A percentile compares a stretch with the other conserved stretches of the same genome.
phyloP scores from a whole-genome alignment of 64 coral and sea anemone species.

The Stylophora pistillata region DNA sequence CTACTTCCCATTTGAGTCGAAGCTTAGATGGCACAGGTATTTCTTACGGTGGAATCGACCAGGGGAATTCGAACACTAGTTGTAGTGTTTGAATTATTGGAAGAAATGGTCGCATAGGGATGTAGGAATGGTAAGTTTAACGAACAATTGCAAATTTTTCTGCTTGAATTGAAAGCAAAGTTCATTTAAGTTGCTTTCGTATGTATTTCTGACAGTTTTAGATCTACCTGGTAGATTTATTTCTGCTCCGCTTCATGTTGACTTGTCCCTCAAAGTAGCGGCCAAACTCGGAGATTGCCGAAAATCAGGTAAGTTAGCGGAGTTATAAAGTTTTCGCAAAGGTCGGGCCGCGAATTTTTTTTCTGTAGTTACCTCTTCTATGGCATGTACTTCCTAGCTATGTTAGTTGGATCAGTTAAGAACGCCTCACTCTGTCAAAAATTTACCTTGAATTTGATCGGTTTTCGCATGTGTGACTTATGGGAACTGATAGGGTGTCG shows the following conservation, averaged over 20 bases:
- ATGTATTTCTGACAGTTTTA: too few species aligned
- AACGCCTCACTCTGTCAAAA: slow-evolving; percentile 17
- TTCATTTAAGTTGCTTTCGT: too few species aligned
- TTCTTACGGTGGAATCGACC: slow-evolving; percentile 15
- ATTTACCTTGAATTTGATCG: slow-evolving; percentile 6
- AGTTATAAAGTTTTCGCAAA: slow-evolving; percentile 11
- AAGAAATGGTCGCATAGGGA: not conserved
- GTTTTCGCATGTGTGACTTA: not conserved
- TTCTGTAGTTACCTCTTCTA: slow-evolving; percentile 9
- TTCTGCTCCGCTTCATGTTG: too few species aligned
- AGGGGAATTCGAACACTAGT: slow-evolving; percentile 22
- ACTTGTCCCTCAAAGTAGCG: too few species aligned
- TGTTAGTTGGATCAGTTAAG: slow-evolving; percentile 13
- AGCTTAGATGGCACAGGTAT: too few species aligned
- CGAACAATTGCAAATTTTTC: too few species aligned
- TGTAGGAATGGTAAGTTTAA: too few species aligned
- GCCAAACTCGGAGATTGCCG: slow-evolving; percentile 19
- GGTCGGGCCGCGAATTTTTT: slow-evolving; percentile 19
- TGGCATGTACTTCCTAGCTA: slow-evolving; percentile 2
- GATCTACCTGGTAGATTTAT: too few species aligned
- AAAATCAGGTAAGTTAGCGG: slow-evolving; percentile 13
- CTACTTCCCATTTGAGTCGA: too few species aligned
- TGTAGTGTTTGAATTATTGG: not conserved
- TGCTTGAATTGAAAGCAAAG: too few species aligned
- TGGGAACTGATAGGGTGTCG: too few species aligned